phyloP scores from a whole-genome alignment of 2,888 invertebrate species.

The Pimpla rufipes region DNA sequence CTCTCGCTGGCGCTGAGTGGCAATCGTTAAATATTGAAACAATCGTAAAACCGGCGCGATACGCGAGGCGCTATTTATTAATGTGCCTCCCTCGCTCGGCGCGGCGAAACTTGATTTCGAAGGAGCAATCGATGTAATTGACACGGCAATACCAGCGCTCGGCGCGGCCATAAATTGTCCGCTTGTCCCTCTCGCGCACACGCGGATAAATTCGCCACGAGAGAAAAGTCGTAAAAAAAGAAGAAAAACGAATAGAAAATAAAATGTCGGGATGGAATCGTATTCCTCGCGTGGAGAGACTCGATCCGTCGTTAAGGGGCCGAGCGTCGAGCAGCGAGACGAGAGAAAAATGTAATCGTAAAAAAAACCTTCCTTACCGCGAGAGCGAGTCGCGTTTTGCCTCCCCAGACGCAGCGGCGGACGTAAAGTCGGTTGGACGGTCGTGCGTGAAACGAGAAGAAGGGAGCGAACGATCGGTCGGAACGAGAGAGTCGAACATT shows the following conservation, averaged over 20 bases:
- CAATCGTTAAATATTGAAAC: conserved; percentile 54
- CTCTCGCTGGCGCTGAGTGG: conserved; percentile 3
- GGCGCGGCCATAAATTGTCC: neutral
- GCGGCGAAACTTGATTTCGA: conserved; percentile 5
- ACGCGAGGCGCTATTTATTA: neutral
- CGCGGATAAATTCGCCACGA: neutral
- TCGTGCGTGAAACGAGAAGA: conserved; percentile 5
- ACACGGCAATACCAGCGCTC: conserved; percentile 2
- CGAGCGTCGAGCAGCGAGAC: too few species aligned
- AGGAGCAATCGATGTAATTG: conserved; percentile 28
- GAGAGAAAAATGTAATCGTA: conserved; percentile 14
- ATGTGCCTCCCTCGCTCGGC: neutral
- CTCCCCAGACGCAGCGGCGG: neutral
- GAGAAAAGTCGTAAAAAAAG: conserved; percentile 7
- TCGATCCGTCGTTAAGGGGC: neutral
- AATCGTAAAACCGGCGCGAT: conserved; percentile 14
- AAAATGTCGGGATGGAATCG: neutral
- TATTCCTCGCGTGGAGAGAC: neutral
- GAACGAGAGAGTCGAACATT: neutral
- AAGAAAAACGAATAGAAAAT: conserved; percentile 5
- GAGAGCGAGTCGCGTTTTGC: neutral
- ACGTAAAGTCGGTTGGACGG: conserved; percentile 4
- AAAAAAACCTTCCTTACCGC: conserved; percentile 1
- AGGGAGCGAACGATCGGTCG: neutral
- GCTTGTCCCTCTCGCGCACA: neutral